Conservation (phyloP, 1,140 invertebrate species). For the Drosophila santomea region DNA sequence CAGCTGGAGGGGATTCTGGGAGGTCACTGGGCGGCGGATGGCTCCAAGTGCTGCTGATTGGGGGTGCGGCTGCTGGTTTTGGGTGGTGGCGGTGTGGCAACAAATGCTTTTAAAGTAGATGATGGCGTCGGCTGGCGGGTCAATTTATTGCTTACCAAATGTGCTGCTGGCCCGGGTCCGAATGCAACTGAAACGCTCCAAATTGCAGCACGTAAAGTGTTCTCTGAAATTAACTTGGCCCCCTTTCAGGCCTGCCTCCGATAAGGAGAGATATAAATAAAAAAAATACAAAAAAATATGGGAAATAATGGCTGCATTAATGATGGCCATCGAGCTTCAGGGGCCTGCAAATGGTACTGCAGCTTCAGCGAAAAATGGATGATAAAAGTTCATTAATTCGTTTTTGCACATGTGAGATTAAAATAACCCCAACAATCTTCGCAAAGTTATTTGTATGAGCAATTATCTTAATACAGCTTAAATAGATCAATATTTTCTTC, state of each 20-base stretch:
- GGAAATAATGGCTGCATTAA: slow-evolving; percentile 55
- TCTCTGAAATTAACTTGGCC: slow-evolving; percentile 68
- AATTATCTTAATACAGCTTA: too few species aligned
- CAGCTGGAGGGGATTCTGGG: not conserved
- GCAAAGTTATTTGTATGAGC: too few species aligned
- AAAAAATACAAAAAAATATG: slow-evolving; percentile 41
- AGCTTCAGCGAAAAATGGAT: slow-evolving; percentile 10
- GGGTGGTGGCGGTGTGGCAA: slow-evolving; percentile 17
- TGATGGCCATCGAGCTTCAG: slow-evolving; percentile 21
- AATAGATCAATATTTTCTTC: too few species aligned
- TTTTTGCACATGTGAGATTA: too few species aligned
- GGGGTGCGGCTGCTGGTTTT: slow-evolving; percentile 17
- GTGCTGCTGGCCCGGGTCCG: slow-evolving; percentile 38
- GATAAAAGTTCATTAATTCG: not conserved
- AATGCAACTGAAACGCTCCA: slow-evolving; percentile 52
- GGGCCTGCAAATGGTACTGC: slow-evolving; percentile 28
- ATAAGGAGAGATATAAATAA: slow-evolving; percentile 45
- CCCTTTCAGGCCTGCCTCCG: slow-evolving; percentile 41
- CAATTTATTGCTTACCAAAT: slow-evolving; percentile 80
- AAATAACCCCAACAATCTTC: too few species aligned
- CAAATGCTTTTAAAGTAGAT: slow-evolving; percentile 79
- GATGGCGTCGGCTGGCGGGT: slow-evolving; percentile 60
- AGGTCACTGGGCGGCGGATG: slow-evolving; percentile 11
- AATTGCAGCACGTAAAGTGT: slow-evolving; percentile 67
- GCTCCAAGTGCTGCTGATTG: slow-evolving; percentile 24